phyloP scores from a whole-genome alignment of 2,888 invertebrate species.

The Papilio elwesi region DNA sequence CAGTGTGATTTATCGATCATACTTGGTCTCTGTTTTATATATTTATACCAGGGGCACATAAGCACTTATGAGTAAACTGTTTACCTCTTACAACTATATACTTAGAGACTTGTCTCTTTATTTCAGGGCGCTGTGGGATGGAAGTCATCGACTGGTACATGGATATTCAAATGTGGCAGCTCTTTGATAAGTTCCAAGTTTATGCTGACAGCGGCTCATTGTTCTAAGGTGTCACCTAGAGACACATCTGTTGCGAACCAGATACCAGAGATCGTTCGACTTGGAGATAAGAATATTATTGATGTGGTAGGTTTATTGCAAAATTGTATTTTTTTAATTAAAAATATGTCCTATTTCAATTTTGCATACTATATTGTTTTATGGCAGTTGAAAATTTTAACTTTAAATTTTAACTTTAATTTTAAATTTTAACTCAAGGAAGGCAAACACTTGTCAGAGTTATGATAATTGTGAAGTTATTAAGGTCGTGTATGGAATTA shows the following conservation, averaged over 20 bases:
- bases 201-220: constrained; percentile 89
- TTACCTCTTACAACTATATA: background rate
- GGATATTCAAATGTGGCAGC: constrained; percentile 85
- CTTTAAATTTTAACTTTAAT: no score
- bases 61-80: background rate
- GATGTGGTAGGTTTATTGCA: constrained; percentile 36
- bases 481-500: no score
- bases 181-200: constrained; percentile 86
- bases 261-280: constrained; percentile 60
- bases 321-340: no score
- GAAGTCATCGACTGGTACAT: constrained; percentile 54
- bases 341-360: no score
- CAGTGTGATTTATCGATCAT: no score
- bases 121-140: constrained; percentile 68
- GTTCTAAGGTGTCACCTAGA: constrained; percentile 60
- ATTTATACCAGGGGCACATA: constrained; percentile 1
- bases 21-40: background rate
- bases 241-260: constrained; percentile 53
- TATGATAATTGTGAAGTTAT: no score
- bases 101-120: constrained; percentile 10
- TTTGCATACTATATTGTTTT: no score
- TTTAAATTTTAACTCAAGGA: no score
- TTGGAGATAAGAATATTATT: constrained; percentile 60
- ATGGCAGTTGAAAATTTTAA: no score
- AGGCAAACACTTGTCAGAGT: no score